Percentiles rank a stretch among this genome's conserved stretches.
These are phyloP conservation scores for Colaptes auratus DNA, from an alignment of 2,113 vertebrate species.

Conservation along the genomic window DNA sequence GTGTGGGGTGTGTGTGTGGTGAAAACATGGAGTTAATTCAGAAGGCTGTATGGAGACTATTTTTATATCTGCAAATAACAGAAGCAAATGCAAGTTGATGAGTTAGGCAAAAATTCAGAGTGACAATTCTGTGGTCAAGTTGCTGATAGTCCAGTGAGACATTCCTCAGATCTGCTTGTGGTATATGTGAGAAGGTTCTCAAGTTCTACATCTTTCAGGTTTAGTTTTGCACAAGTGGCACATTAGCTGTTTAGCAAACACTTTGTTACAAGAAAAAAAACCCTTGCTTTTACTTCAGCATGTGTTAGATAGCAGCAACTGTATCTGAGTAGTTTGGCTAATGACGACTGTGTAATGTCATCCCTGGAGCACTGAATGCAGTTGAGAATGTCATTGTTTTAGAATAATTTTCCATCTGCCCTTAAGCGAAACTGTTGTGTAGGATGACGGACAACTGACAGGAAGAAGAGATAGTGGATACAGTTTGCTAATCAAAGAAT, in stretches of 20 bases:
- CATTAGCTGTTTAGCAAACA: background rate
- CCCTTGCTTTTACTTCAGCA: background rate
- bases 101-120: background rate
- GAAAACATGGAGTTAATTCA: no score
- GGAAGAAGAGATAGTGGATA: background rate
- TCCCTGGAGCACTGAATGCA: fast-evolving
- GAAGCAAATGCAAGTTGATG: background rate
- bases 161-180: background rate
- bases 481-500: background rate
- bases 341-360: no score
- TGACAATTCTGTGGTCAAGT: fast-evolving
- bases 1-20: no score
- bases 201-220: background rate
- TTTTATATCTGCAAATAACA: background rate
- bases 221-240: background rate
- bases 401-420: background rate
- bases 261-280: background rate
- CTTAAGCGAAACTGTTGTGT: background rate
- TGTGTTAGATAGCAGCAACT: background rate
- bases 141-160: background rate
- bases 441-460: background rate
- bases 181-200: background rate
- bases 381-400: background rate
- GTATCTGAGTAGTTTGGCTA: background rate
- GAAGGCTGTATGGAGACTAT: background rate